Base-by-base conservation (phyloP, 2,888 invertebrate species). In the Ormyrus nitidulus region DNA sequence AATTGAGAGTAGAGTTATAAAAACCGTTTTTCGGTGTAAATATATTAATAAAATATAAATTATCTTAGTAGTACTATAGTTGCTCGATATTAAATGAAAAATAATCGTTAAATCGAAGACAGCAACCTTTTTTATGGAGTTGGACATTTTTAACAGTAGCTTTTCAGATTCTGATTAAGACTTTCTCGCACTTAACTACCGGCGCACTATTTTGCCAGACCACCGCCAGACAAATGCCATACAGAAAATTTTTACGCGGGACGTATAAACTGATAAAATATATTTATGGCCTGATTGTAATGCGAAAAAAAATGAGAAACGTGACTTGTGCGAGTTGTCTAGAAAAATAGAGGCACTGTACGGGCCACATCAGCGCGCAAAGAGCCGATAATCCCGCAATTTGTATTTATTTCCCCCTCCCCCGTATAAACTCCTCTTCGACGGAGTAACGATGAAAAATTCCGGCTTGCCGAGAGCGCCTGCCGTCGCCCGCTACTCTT, bases 331-430 rank as follows among this genome's bases (percentile, higher is more conserved):
- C 82, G 84, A 78, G 84, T 84, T 86, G 84, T 86, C 86, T 85
- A 83, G 84, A 86, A 86, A 88, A 87, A 87, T 84, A 88, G 88
- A 86, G 85, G 53, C 9, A 11, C 85, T 84, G 84, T 83, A 83
- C 70, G 85, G 82, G 1, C 76, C 76, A 83, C 86, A 85, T 86
- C 86, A 84, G 85, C 83, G 83, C 77, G 83, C 83, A 83, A 85
- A 88, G 85, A 85, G 85, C 85, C 84, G 87, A 88, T 90, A 90
- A 90, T 90, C 90, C 89, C 58, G 88, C 90, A 90, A 90, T 90
- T 90, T 90, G 90, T 90, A 90, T 90, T 90, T 90, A 90, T 90
- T 90, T 87, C 86, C 88, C 83, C 83, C 85, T 84, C 54, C 62
- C 53, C 49, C 44, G 65, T 70, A 72, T 78, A 83, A 85, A 85